phyloP scores from a whole-genome alignment of 2,888 invertebrate species.

The Apamea epomidion region DNA sequence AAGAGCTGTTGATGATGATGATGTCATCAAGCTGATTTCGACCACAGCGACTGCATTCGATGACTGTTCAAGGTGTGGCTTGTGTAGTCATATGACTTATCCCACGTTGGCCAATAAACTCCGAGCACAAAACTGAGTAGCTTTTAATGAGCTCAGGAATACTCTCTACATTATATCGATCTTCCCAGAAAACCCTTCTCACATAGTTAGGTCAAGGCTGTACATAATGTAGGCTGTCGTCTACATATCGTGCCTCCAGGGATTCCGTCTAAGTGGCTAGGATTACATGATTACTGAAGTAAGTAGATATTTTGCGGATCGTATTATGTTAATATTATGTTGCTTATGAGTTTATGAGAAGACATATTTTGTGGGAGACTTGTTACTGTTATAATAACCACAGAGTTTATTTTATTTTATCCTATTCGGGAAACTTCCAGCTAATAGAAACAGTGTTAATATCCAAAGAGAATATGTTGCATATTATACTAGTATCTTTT shows the following conservation, averaged over 20 bases:
- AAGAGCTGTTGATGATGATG: background rate
- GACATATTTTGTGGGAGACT: conserved; percentile 20
- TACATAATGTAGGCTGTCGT: conserved; percentile 36
- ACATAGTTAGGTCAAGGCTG: conserved; percentile 54
- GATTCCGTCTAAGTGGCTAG: conserved; percentile 49
- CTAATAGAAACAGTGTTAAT: background rate
- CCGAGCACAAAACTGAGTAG: background rate
- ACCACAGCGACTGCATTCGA: too few relatives aligned
- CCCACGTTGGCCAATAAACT: background rate
- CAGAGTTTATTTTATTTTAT: too few relatives aligned
- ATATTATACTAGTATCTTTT: background rate
- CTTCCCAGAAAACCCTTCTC: conserved; percentile 31
- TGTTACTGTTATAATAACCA: background rate
- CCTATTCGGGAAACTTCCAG: too few relatives aligned
- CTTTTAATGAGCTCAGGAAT: background rate
- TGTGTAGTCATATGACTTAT: too few relatives aligned
- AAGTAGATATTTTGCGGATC: conserved; percentile 41
- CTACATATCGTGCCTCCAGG: conserved; percentile 45
- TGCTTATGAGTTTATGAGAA: conserved; percentile 23
- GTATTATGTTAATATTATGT: conserved; percentile 55
- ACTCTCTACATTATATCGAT: conserved; percentile 30
- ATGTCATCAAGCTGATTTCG: too few relatives aligned
- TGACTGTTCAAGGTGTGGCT: background rate
- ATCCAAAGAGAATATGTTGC: background rate
- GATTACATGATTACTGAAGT: conserved; percentile 60